Evolutionary conservation across 2,797 vertebrate genomes (phyloP), one percentile per base, ranked within the genome.

Genomic region (Melanogrammus aeglefinus): DNA sequence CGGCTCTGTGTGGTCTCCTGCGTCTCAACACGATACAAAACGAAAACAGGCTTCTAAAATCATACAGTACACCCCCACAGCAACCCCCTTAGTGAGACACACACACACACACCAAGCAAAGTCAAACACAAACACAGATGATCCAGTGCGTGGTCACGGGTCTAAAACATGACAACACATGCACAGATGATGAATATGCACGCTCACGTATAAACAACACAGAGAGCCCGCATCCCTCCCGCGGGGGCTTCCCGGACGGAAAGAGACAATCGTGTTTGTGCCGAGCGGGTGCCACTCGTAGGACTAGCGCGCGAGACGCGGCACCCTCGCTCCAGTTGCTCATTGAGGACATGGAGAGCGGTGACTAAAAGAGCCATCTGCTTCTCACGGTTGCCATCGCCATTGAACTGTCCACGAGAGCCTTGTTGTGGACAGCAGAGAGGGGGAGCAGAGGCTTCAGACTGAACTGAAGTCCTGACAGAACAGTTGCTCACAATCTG

Each of bases 211-310:
- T 81, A 16, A 27, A 69, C 77, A 44, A 38, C 36, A 38, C 36
- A 38, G 36, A 31, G 6, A 38, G 6, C 36, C 8, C 44, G 33
- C 41, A 16, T 41, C 75, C 63, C 85, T 82, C 82, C 31, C 31
- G 31, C 75, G 75, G 1, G 74, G 78, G 80, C 77, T 80, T 44
- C 24, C 3, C 6, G 73, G 77, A 77, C 75, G 73, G 33, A 41
- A 75, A 78, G 80, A 81, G 81, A 79, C 72, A 81, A 84, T 83
- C 85, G 57, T 87, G 89, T 88, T 86, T 83, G 79, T 76, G 79
- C 81, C 82, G 78, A 77, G 66, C n/a, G 18, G 82, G 75, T 73
- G 80, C 29, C 77, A 79, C 80, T 81, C 75, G 73, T 78, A 69
- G 63, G 74, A 77, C 76, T 9, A 0, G 1, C 77, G 82, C 9